phyloP scores from a whole-genome alignment of 1,140 invertebrate species.

The Acromyrmex heyeri region DNA sequence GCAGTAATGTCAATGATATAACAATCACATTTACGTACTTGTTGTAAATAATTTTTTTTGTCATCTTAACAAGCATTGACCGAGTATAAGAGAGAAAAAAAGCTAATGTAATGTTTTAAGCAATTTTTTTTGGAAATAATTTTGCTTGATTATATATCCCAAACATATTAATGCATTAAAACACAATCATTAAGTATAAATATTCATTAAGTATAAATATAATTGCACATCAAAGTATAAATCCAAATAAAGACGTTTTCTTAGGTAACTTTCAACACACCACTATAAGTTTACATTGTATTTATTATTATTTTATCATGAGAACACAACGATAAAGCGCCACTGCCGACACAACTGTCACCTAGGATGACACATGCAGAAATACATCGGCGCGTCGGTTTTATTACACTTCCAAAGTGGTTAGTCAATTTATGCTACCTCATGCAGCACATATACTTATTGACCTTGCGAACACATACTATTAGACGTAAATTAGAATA shows the following conservation, averaged over 20 bases:
- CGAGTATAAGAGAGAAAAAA: not conserved
- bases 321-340: not conserved
- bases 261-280: not conserved
- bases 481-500: conserved; percentile 40
- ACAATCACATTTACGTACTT: conserved; percentile 76
- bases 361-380: conserved; percentile 13
- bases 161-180: conserved; percentile 5
- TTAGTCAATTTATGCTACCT: conserved; percentile 63
- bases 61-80: conserved; percentile 71
- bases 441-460: conserved; percentile 59
- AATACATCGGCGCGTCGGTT: not conserved
- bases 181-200: too few species aligned
- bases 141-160: not conserved
- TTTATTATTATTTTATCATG: conserved; percentile 20
- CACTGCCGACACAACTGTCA: conserved; percentile 19
- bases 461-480: conserved; percentile 58
- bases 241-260: not conserved
- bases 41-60: conserved; percentile 71
- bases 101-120: not conserved
- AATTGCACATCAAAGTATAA: not conserved
- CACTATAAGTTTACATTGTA: conserved; percentile 18
- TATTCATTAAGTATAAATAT: not conserved
- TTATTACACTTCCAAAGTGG: conserved; percentile 30
- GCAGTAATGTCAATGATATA: conserved; percentile 81
- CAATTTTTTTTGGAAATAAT: not conserved